Evolutionary conservation across 2,113 vertebrate species (phyloP).

Genomic region (Calidris pugnax): DNA sequence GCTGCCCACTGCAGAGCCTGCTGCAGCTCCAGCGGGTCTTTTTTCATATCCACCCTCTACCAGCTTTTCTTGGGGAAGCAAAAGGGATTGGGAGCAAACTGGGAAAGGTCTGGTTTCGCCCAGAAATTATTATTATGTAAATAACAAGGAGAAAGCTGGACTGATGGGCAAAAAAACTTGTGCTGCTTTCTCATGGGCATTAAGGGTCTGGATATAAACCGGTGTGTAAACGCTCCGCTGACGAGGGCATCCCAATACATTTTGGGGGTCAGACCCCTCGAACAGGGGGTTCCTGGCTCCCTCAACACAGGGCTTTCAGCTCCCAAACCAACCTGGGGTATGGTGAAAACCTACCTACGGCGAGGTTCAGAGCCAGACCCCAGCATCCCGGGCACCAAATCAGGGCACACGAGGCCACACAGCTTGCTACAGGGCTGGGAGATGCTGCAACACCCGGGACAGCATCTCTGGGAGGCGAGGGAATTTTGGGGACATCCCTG

Average conservation of each 20-base stretch:
- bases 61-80: not conserved
- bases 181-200: not conserved
- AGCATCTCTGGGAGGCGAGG: not conserved
- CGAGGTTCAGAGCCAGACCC: not conserved
- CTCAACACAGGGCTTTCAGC: accelerated
- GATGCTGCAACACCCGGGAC: not conserved
- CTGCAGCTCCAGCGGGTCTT: not conserved
- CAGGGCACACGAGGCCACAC: accelerated
- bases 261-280: not conserved
- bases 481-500: not conserved
- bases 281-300: not conserved
- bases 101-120: not conserved
- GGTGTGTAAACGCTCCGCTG: accelerated
- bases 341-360: not conserved
- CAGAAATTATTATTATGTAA: not conserved
- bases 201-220: not conserved
- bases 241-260: not conserved
- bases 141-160: not conserved
- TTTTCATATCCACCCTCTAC: not conserved
- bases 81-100: not conserved
- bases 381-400: accelerated
- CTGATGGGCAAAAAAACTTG: not conserved
- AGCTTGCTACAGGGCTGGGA: accelerated
- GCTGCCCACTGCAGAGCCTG: not conserved
- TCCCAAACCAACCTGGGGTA: not conserved